Evolutionary conservation across 2,797 vertebrate species (phyloP), one percentile per base, ranked within the genome.

Genomic region (Hephaestus fuliginosus): DNA sequence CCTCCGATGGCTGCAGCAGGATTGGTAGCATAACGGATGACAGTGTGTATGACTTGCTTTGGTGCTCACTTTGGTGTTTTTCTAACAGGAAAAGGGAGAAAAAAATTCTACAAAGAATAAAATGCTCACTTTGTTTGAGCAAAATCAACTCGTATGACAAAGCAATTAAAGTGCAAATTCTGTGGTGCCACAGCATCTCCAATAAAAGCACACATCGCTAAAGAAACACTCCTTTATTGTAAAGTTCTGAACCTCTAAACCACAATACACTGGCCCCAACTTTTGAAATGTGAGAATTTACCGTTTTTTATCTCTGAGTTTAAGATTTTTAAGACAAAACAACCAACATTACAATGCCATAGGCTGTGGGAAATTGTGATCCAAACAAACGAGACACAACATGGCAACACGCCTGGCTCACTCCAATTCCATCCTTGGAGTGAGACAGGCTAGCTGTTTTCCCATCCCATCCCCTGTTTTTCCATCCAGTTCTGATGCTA

Each of bases 141-240:
- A 22, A n/a, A 25, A 41, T 49, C 25, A 58, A 13, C 33, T 36
- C 7, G 33, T 36, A 36, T 36, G 33, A 36, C 33, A 36, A 36
- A 36, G 7, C 7, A 7, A 4, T 64, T 39, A 69, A 73, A 57
- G 74, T 70, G 44, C 25, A 69, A 68, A 67, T 68, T n/a, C 7
- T 55, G 22, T 46, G 36, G 13, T 57, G 30, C 25, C 25, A 25
- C 25, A 25, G 25, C 25, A 25, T 25, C 25, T 25, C 25, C 25
- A 25, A 25, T 1, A 65, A 22, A 49, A 65, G 10, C 49, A 18
- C 39, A 64, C 18, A 51, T 41, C 51, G 48, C 14, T 41, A 44
- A 39, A 28, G 41, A 22, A 61, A 58, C 0, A 28, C 13, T 48
- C 2, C 58, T 49, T 61, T 18, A 55, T 17, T 11, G 20, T 18